Base-by-base conservation (phyloP, 2,113 vertebrate genomes). In the Desmodus rotundus region DNA sequence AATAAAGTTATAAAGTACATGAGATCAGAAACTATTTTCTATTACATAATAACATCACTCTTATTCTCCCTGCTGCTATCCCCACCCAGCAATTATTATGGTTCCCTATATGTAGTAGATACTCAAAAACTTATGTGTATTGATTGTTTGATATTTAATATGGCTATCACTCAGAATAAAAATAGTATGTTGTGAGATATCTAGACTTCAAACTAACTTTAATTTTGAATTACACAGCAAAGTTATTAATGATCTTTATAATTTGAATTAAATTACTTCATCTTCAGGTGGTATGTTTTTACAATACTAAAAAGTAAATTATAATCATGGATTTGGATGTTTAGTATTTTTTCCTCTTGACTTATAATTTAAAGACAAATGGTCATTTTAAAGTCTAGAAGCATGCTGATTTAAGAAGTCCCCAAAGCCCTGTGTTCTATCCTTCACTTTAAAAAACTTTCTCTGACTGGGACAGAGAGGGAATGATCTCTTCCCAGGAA, bases 201-300 rank as follows among this genome's bases (percentile, higher is more conserved):
- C 36, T 67, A 61, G 4, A 4, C 20, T 76, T 96, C 56, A 87
- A 41, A 7, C 31, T 76, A 52, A 2, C 45, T 72, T 52, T 96
- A 89, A 93, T 73, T 87, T 83, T 78, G 43, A 87, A 89, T 87
- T 84, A 41, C n/a, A 73, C 45, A 54, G 33, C 19, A 95, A 96
- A 89, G 26, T 41, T 93, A 89, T 52, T 96, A 89, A 82, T 90
- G 36, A 87, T 81, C 17, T 90, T 83, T 70, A 45, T 22, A 93
- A 56, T 47, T 17, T 68, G 22, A 91, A 70, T 92, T 93, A 92
- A 45, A 65, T 74, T 61, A 56, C 6, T 77, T 31, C 10, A 38
- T 33, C 61, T 68, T 82, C 52, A 81, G 56, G 78, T 76, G 12
- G 43, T 80, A 72, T 52, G 3, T 15, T 89, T 92, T 14, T 87